phyloP scores from a whole-genome alignment of 2,797 vertebrate species.

The Cheirogaleus major region DNA sequence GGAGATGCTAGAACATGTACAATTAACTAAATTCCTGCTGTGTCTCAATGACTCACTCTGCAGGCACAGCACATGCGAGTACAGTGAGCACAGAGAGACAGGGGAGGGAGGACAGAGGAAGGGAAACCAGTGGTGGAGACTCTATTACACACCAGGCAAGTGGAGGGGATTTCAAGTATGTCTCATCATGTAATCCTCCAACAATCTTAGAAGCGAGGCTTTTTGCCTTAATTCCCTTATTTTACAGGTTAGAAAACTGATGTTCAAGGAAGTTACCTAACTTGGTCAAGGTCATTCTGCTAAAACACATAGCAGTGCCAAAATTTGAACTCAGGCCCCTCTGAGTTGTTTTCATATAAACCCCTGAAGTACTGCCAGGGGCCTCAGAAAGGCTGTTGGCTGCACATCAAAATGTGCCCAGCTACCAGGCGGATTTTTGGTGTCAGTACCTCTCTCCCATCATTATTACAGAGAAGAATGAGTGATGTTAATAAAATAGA shows the following conservation, averaged over 20 bases:
- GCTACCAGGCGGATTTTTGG: too few species aligned
- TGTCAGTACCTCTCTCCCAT: not conserved
- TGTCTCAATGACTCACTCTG: not conserved
- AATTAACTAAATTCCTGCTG: not conserved
- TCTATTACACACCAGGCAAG: fast-evolving
- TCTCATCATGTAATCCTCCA: not conserved
- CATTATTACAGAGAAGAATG: not conserved
- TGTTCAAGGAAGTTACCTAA: not conserved
- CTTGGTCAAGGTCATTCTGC: not conserved
- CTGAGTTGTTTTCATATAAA: not conserved
- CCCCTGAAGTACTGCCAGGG: not conserved
- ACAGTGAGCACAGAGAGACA: not conserved
- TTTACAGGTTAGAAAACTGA: not conserved
- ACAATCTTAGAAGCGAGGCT: not conserved
- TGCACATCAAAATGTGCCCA: not conserved
- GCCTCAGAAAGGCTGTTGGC: not conserved
- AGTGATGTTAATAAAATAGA: not conserved
- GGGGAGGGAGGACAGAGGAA: not conserved
- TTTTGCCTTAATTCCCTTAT: not conserved
- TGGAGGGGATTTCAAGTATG: not conserved
- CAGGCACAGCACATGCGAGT: not conserved
- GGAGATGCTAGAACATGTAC: not conserved
- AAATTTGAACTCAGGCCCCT: not conserved
- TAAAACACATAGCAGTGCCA: not conserved
- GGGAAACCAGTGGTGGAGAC: not conserved